Conservation (phyloP, 2,888 invertebrate genomes). For the Diloba caeruleocephala region DNA sequence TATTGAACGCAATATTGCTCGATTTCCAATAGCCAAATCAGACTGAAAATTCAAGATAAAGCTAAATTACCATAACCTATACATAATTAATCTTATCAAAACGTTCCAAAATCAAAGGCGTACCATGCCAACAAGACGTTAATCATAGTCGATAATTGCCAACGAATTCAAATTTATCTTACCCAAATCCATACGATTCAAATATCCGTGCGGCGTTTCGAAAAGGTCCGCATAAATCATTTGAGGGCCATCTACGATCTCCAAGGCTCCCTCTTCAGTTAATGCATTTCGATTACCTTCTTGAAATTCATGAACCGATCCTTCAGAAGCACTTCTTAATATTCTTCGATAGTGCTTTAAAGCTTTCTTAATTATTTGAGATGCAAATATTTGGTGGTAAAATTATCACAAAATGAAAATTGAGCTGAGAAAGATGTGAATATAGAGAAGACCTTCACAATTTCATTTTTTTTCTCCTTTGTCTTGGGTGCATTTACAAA, state of each 20-base stretch:
- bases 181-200: constrained; percentile 41
- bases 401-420: neutral
- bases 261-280: constrained; percentile 57
- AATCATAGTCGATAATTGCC: constrained; percentile 35
- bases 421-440: too few relatives aligned
- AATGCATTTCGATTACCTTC: constrained; percentile 72
- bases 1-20: neutral
- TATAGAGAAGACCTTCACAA: too few relatives aligned
- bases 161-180: constrained; percentile 32
- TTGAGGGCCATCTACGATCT: constrained; percentile 57
- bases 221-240: constrained; percentile 70
- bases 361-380: constrained; percentile 33
- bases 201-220: constrained; percentile 50
- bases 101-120: constrained; percentile 14
- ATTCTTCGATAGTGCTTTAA: constrained; percentile 55
- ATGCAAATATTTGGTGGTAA: constrained; percentile 34
- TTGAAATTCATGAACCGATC: constrained; percentile 68
- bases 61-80: constrained; percentile 13
- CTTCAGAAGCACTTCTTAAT: constrained; percentile 57
- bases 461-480: too few relatives aligned
- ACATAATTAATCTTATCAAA: constrained; percentile 18
- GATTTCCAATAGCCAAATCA: neutral
- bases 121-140: constrained; percentile 15
- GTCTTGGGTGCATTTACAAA: too few relatives aligned
- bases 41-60: neutral